Percentiles rank a stretch among this genome's conserved stretches.
Conservation (phyloP, 2,113 vertebrate genomes). For the Cheirogaleus medius region DNA sequence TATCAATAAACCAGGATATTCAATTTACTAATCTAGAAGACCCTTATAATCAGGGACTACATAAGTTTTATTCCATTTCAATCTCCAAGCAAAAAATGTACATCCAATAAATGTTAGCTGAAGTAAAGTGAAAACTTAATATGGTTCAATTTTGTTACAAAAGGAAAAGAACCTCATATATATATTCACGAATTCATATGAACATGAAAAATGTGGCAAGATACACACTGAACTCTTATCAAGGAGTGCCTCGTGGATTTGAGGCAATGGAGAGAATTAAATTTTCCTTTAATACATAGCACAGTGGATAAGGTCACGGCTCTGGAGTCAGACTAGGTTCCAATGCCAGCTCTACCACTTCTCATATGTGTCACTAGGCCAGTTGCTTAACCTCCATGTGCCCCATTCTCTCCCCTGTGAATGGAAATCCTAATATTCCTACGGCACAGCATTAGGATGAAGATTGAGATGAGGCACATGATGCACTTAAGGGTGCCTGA, state of each 20-base stretch:
- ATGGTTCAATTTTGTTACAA: not conserved
- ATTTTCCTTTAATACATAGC: not conserved
- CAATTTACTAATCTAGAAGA: not conserved
- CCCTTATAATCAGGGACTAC: not conserved
- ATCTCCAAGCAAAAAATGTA: not conserved
- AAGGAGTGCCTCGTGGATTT: not conserved
- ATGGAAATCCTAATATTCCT: not conserved
- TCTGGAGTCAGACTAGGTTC: not conserved
- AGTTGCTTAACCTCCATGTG: not conserved
- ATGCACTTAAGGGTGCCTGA: not conserved
- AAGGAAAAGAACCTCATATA: not conserved
- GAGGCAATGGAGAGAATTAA: not conserved
- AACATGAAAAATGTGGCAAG: not conserved
- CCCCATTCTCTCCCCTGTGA: not conserved
- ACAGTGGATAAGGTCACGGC: not conserved
- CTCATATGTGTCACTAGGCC: not conserved
- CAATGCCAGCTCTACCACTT: not conserved
- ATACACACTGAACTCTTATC: not conserved
- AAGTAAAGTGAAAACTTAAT: constrained; percentile 29
- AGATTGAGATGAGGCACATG: not conserved
- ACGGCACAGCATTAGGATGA: not conserved
- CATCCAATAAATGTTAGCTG: not conserved
- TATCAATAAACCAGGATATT: not conserved
- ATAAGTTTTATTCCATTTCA: not conserved
- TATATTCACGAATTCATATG: not conserved